A percentile compares a stretch with the other conserved stretches of the same genome.
Evolutionary conservation across 1,140 invertebrate genomes (phyloP).

Genomic region (silkworm (Bombyx mori)): DNA sequence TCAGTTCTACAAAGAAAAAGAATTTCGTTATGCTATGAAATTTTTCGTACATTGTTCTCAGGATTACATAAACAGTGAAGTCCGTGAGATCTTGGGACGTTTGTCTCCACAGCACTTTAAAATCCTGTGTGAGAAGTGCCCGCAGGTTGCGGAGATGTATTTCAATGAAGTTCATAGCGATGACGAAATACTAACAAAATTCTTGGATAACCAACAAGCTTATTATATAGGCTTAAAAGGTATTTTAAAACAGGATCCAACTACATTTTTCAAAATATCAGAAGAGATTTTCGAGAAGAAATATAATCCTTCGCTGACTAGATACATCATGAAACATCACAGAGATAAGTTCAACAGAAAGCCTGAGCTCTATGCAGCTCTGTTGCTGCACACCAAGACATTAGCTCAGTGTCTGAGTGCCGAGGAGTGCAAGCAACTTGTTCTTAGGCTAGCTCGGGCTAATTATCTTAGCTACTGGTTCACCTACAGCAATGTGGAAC

Average conservation of each 20-base stretch:
- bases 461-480: slow-evolving; percentile 1
- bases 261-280: slow-evolving; percentile 7
- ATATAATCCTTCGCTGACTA: slow-evolving; percentile 1
- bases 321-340: slow-evolving; percentile 3
- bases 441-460: slow-evolving; percentile 3
- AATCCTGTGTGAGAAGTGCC: slow-evolving; percentile 10
- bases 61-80: slow-evolving; percentile 28
- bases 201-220: neutral
- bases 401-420: slow-evolving; percentile 4
- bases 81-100: slow-evolving; percentile 26
- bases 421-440: slow-evolving; percentile 5
- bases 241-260: neutral
- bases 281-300: slow-evolving; percentile 6
- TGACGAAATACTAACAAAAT: slow-evolving; percentile 2
- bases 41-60: slow-evolving; percentile 32
- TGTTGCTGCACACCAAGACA: slow-evolving; percentile 2
- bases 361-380: slow-evolving; percentile 1
- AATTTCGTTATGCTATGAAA: slow-evolving; percentile 33
- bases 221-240: slow-evolving; percentile 6
- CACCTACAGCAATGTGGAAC: slow-evolving; percentile 2
- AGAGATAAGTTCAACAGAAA: slow-evolving; percentile 3
- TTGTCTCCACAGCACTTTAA: slow-evolving; percentile 31
- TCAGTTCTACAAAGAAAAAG: slow-evolving; percentile 29
- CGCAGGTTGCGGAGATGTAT: slow-evolving; percentile 4
- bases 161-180: neutral